phyloP scores from a whole-genome alignment of 2,113 vertebrate species.

The Motacilla alba region DNA sequence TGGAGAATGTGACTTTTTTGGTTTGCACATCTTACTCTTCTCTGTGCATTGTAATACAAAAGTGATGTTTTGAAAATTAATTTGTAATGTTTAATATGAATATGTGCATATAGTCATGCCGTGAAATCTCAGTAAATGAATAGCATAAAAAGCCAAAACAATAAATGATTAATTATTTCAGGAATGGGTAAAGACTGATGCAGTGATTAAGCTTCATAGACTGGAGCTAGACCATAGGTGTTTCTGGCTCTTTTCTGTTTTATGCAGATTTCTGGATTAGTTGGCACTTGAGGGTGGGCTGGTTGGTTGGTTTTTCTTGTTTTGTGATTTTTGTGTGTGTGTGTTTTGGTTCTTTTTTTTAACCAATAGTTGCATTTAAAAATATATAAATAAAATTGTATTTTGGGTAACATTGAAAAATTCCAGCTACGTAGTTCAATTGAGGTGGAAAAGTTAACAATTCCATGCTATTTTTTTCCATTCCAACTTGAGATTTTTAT shows the following conservation, averaged over 20 bases:
- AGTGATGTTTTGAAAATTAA: conserved; percentile 57
- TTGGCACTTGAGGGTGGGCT: conserved; percentile 46
- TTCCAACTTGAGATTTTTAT: conserved; percentile 58
- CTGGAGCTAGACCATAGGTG: not conserved
- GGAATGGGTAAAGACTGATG: conserved; percentile 63
- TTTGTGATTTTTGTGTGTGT: not conserved
- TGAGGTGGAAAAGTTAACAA: conserved; percentile 35
- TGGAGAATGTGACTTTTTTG: conserved; percentile 26
- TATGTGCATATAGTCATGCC: conserved; percentile 68
- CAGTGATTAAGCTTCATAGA: conserved; percentile 56
- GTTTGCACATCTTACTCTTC: conserved; percentile 69
- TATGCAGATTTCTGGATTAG: conserved; percentile 53
- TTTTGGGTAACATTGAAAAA: conserved; percentile 52
- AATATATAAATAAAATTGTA: conserved; percentile 62
- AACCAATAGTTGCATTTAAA: conserved; percentile 58
- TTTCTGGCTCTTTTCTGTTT: conserved; percentile 34
- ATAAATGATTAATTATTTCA: conserved; percentile 49
- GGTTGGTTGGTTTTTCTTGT: not conserved
- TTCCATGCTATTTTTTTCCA: conserved; percentile 35
- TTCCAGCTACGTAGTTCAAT: conserved; percentile 36
- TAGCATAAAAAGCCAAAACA: conserved; percentile 46
- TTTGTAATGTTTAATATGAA: conserved; percentile 68
- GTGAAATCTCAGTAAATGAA: conserved; percentile 64
- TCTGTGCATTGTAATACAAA: conserved; percentile 66
- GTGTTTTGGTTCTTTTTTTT: conserved; percentile 18